phyloP scores from a whole-genome alignment of 2,888 invertebrate genomes.

The Sepiola atlantica region DNA sequence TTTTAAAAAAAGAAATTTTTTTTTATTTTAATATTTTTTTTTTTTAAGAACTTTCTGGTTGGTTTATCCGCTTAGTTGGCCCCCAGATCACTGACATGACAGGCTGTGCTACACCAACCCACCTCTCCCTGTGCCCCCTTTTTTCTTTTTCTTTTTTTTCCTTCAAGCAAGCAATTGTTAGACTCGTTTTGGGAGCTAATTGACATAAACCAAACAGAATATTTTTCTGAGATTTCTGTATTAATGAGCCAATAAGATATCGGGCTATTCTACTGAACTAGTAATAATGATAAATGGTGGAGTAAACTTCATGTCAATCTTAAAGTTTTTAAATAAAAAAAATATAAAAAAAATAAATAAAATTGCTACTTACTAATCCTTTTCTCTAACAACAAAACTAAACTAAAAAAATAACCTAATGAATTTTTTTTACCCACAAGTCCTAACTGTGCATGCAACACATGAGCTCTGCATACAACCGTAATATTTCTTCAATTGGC shows the following conservation, averaged over 20 bases:
- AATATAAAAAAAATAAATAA: neutral
- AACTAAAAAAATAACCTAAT: neutral
- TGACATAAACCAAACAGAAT: conserved; percentile 33
- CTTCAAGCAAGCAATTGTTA: neutral
- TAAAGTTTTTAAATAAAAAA: neutral
- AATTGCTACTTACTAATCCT: neutral
- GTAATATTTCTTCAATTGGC: conserved; percentile 32
- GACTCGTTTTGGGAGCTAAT: conserved; percentile 2
- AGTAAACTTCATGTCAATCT: conserved; percentile 10
- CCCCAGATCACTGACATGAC: neutral
- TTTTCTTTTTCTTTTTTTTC: neutral
- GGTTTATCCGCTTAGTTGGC: conserved; percentile 38
- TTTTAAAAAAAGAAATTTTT: neutral
- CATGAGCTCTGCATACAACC: neutral
- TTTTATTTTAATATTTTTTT: conserved; percentile 23
- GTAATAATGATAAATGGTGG: neutral
- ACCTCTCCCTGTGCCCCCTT: neutral
- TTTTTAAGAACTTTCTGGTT: conserved; percentile 40
- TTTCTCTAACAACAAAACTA: neutral
- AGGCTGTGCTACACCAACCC: neutral
- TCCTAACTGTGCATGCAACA: conserved; percentile 21
- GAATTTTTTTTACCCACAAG: neutral
- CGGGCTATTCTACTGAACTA: conserved; percentile 40
- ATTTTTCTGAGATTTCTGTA: conserved; percentile 45
- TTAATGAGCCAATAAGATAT: conserved; percentile 43